phyloP scores from a whole-genome alignment of 2,113 vertebrate species.

The Indri indri region DNA sequence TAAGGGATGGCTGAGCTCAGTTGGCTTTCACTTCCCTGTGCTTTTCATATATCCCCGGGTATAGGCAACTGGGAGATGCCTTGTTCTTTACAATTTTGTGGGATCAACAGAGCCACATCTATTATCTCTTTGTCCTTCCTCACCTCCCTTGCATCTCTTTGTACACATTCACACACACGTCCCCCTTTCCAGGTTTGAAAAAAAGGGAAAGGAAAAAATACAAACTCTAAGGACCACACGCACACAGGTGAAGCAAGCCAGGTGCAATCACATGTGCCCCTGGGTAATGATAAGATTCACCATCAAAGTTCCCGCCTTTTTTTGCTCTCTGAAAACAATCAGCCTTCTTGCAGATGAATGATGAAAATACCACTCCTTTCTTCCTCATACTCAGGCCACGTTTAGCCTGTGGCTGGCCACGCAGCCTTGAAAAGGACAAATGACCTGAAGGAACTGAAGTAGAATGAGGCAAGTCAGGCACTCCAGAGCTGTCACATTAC shows the following conservation, averaged over 20 bases:
- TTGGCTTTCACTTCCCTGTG: neutral
- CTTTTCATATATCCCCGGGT: neutral
- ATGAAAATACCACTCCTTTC: neutral
- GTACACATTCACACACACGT: neutral
- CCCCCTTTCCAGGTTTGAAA: neutral
- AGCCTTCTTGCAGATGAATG: neutral
- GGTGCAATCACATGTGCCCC: neutral
- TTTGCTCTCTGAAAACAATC: neutral
- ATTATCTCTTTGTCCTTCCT: neutral
- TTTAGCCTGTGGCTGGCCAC: neutral
- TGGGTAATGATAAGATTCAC: neutral
- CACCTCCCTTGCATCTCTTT: neutral
- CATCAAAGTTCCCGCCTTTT: neutral
- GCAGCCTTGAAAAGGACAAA: neutral
- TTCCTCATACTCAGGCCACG: neutral
- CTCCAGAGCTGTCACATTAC: neutral
- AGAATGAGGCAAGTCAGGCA: neutral
- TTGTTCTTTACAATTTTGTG: neutral
- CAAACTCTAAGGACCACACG: neutral
- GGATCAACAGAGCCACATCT: neutral
- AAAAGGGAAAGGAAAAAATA: slow-evolving; percentile 3
- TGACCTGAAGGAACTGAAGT: neutral
- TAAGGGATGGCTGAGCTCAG: neutral
- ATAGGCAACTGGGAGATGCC: neutral
- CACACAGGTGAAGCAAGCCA: neutral